Evolutionary conservation across 2,113 vertebrate genomes (phyloP), one percentile per base, ranked within the genome.

Genomic region (Lasiurus cinereus): DNA sequence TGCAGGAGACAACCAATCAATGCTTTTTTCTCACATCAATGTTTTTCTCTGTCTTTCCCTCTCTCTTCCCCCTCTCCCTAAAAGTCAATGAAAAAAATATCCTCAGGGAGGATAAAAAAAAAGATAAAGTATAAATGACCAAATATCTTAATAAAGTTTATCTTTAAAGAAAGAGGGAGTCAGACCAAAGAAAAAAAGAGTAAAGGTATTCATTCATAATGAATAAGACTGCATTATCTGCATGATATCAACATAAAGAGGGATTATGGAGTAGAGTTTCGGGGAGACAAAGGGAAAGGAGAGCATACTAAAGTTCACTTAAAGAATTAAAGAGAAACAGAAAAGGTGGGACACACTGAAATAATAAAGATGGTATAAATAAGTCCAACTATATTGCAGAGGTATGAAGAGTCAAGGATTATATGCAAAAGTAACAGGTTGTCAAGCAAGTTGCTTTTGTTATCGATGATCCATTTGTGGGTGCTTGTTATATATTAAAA

Each of bases 271-370:
- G 22, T 4, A 6, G 27, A 39, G 9, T 16, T 67, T 13, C 2
- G 3, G 1, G 5, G 69, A 59, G 4, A 43, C 39, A 74, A 73
- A 87, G 70, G 29, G 36, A 59, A 27, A 27, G 48, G 19, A 79
- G 31, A 62, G 56, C 16, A 56, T 56, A 31, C 24, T 36, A 16
- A 89, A 78, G 69, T 29, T 87, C 50, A 72, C 48, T 11, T 74
- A 85, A 80, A 74, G 22, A 29, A 50, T 33, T 43, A 85, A 59
- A 91, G 62, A 83, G 27, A 90, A 82, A n/a, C n/a, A 78, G 52
- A 85, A 96, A 94, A 92, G n/a, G 52, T 48, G 24, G 16, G 24
- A 66, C n/a, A 72, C 8, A 87, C 8, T 87, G 43, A 97, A 90
- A 77, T 86, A 52, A 78, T 22, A 90, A 79, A 89, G 29, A 74